Conservation (phyloP, 2,888 invertebrate genomes). For the Eurois occulta region DNA sequence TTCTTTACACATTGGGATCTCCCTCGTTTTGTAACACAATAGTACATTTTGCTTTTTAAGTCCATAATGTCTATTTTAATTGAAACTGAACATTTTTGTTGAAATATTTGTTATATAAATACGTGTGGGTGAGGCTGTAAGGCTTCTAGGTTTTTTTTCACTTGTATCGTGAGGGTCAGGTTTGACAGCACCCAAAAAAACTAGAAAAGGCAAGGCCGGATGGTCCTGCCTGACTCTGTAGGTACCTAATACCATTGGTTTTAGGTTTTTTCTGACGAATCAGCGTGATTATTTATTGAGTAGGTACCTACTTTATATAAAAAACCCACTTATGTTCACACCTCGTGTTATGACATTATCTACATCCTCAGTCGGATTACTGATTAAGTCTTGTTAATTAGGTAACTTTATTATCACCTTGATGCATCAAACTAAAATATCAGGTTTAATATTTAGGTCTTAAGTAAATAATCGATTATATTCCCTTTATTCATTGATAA, state of each 20-base stretch:
- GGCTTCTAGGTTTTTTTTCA: neutral
- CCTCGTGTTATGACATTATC: conserved; percentile 32
- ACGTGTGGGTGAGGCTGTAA: neutral
- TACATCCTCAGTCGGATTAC: conserved; percentile 22
- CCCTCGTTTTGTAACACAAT: neutral
- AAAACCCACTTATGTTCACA: no score
- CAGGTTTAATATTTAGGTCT: neutral
- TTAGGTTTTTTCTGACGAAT: neutral
- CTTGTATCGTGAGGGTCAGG: neutral
- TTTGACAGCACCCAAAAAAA: neutral
- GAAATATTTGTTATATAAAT: no score
- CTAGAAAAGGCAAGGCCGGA: neutral
- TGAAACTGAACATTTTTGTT: neutral
- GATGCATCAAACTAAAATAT: conserved; percentile 6
- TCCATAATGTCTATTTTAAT: neutral
- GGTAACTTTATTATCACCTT: conserved; percentile 6
- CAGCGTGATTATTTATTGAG: no score
- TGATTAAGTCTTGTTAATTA: conserved; percentile 2
- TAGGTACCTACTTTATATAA: neutral
- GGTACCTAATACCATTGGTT: neutral
- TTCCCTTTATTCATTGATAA: no score
- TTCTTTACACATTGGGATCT: neutral
- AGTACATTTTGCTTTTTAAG: neutral
- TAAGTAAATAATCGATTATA: neutral
- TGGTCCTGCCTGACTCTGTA: neutral